A percentile compares a stretch with the other conserved stretches of the same genome.
These are phyloP conservation scores for Scaeva pyrastri DNA, from an alignment of 2,888 invertebrate genomes.

Conservation along the genomic window DNA sequence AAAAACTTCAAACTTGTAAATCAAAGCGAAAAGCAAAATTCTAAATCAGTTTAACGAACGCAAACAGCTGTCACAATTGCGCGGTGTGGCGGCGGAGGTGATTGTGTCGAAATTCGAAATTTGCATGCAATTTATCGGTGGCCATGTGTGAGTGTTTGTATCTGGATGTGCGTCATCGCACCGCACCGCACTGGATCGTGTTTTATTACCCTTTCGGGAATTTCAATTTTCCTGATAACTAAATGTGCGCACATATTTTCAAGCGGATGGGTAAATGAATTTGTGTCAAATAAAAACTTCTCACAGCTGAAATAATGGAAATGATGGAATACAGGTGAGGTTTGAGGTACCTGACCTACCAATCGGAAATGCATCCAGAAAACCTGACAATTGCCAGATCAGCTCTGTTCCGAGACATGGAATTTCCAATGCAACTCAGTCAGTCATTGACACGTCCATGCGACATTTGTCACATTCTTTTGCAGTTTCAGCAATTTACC, in stretches of 20 bases:
- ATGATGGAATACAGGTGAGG: not conserved
- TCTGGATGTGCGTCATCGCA: conserved; percentile 25
- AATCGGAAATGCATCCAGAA: conserved; percentile 67
- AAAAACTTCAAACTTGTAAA: conserved; percentile 22
- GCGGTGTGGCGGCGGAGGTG: not conserved
- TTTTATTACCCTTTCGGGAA: conserved; percentile 70
- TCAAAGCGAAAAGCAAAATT: conserved; percentile 40
- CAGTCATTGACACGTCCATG: conserved; percentile 73
- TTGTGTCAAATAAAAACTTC: conserved; percentile 5
- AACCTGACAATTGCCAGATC: conserved; percentile 64
- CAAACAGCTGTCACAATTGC: conserved; percentile 54
- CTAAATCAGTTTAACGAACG: conserved; percentile 53
- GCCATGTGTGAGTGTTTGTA: conserved; percentile 24
- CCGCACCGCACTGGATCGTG: conserved; percentile 37
- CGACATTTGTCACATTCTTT: conserved; percentile 74
- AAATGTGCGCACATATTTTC: conserved; percentile 7
- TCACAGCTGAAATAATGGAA: not conserved
- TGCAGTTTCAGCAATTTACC: conserved; percentile 53
- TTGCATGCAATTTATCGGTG: conserved; percentile 55
- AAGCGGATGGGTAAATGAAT: not conserved
- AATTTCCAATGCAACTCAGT: conserved; percentile 64
- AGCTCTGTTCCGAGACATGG: conserved; percentile 31
- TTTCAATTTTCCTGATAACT: conserved; percentile 25
- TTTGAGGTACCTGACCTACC: conserved; percentile 18
- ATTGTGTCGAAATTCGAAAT: conserved; percentile 70